Base-by-base conservation (phyloP, 2,113 vertebrate species). In the Garra rufa region DNA sequence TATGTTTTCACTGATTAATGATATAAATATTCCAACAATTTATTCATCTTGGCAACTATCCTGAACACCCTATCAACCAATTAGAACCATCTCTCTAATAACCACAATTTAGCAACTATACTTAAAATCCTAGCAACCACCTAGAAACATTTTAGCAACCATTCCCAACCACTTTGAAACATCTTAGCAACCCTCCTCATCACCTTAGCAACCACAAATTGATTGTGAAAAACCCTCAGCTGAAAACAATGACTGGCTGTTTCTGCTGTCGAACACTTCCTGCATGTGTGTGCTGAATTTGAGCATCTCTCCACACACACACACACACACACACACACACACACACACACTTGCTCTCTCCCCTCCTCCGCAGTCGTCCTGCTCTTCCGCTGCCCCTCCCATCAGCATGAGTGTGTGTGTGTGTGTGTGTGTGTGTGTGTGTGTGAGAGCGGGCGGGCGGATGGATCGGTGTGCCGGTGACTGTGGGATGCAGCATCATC, bases 381-480 rank as follows among this genome's bases (percentile, higher is more conserved):
- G 34, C 30, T 77, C 82, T 59, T 67, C 57, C 74, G 63, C 75
- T 61, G 71, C 83, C 82, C 78, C 85, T 83, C 55, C 85, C 24
- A 3, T 55, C 71, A n/a, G 41, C 26, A 19, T 67, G 44, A 30
- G 44, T 59, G 30, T 81, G n/a, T 81, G 44, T 71, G 71, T 85
- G 28, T 76, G 86, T 1, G 82, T 76, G n/a, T 67, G 44, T 41
- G 44, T 59, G 30, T 81, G n/a, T 81, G 44, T 71, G 71, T 85
- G 28, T 76, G 86, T 1, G 82, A 75, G 30, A 67, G 69, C 77
- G 61, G 28, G 34, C 21, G 61, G 48, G 75, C 86, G 92, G 92
- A 91, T 90, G 84, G 34, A 94, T 93, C 93, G 93, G 92, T 88
- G 84, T 89, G 86, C 88, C 85, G 83, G 85, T 83, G 80, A 83